Percentiles rank a stretch among this genome's conserved stretches.
These are phyloP conservation scores for Heterohyrax brucei DNA, from an alignment of 2,797 vertebrate species.

Conservation along the genomic window DNA sequence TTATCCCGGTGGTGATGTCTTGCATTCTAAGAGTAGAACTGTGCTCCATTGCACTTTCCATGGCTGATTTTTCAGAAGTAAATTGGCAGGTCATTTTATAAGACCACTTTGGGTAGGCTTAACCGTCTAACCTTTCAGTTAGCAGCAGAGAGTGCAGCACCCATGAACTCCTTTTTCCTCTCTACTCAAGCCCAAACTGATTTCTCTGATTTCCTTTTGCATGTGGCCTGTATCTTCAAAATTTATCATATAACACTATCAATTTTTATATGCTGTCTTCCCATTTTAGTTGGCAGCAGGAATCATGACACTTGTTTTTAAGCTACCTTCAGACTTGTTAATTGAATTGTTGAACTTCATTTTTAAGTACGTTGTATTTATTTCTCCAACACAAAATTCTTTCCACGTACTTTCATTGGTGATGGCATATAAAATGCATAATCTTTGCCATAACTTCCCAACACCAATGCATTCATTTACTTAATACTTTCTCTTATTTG, in stretches of 20 bases:
- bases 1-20: no score
- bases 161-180: neutral
- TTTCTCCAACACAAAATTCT: constrained; percentile 9
- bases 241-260: neutral
- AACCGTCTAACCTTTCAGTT: no score
- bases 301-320: neutral
- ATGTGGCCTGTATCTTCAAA: neutral
- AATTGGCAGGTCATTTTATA: no score
- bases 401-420: neutral
- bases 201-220: neutral
- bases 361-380: constrained; percentile 43
- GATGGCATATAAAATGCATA: neutral
- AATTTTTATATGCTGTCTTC: constrained; percentile 6
- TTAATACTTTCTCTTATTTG: constrained; percentile 8
- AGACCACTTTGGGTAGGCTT: no score
- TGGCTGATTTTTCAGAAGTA: no score
- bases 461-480: neutral
- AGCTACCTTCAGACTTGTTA: neutral
- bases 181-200: constrained; percentile 1
- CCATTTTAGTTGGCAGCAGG: constrained; percentile 14
- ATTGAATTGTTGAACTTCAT: neutral
- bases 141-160: no score
- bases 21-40: no score
- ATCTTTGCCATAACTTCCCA: neutral
- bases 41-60: no score